phyloP scores from a whole-genome alignment of 2,888 invertebrate species.

The Villa cingulata region DNA sequence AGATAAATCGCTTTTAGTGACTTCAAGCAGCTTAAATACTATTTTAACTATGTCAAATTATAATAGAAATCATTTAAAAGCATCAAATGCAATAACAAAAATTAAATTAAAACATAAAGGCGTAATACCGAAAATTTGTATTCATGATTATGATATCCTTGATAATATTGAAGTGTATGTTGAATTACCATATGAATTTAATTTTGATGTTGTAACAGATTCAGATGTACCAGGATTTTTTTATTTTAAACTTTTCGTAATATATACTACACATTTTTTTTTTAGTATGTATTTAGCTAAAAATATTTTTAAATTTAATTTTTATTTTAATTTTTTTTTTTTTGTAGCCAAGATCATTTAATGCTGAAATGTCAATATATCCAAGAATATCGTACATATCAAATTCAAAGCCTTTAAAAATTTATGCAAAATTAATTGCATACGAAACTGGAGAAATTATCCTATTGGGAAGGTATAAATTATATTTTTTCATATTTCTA shows the following conservation, averaged over 20 bases:
- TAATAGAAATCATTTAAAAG: background rate
- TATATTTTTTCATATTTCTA: too few relatives aligned
- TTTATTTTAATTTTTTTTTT: too few relatives aligned
- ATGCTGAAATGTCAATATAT: slow-evolving; percentile 16
- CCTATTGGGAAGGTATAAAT: slow-evolving; percentile 23
- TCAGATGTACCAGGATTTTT: slow-evolving; percentile 24
- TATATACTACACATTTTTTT: background rate
- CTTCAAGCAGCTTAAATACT: too few relatives aligned
- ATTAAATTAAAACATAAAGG: background rate
- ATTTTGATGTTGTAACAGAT: slow-evolving; percentile 23
- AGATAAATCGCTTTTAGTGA: background rate
- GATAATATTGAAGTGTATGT: slow-evolving; percentile 17
- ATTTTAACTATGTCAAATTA: too few relatives aligned
- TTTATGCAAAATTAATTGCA: slow-evolving; percentile 16
- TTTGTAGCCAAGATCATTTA: slow-evolving; percentile 15
- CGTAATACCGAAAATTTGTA: background rate
- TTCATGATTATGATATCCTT: background rate
- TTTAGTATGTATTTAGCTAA: background rate
- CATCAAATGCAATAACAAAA: background rate
- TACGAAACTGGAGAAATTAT: slow-evolving; percentile 18
- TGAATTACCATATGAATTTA: slow-evolving; percentile 21
- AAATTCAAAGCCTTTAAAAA: background rate
- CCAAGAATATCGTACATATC: background rate
- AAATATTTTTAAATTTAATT: too few relatives aligned
- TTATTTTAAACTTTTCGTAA: slow-evolving; percentile 25